Conservation (phyloP, 2,113 vertebrate genomes). For the Pseudorhombus dupliciocellatus region DNA sequence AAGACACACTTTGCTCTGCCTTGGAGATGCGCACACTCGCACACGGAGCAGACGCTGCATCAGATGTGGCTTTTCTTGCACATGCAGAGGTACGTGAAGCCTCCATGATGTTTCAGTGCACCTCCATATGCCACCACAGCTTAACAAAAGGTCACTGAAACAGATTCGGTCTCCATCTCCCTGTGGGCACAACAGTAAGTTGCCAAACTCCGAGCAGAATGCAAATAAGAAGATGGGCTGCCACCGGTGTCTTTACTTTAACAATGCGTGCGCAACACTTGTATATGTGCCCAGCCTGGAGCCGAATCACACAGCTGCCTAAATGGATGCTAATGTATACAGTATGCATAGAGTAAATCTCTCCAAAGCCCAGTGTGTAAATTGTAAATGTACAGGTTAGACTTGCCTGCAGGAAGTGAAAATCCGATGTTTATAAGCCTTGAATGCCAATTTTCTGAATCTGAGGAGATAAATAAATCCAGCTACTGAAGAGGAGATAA, state of each 20-base stretch:
- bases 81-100: slow-evolving; percentile 52
- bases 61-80: slow-evolving; percentile 20
- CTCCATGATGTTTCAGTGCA: slow-evolving; percentile 57
- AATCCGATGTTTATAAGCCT: slow-evolving; percentile 46
- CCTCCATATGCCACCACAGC: slow-evolving; percentile 62
- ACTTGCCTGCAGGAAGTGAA: slow-evolving; percentile 59
- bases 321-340: slow-evolving; percentile 69
- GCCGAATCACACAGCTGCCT: slow-evolving; percentile 50
- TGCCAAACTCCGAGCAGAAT: slow-evolving; percentile 52
- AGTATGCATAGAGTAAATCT: slow-evolving; percentile 44
- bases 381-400: slow-evolving; percentile 66
- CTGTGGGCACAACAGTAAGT: slow-evolving; percentile 52
- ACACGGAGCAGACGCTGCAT: slow-evolving; percentile 8
- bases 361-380: slow-evolving; percentile 42
- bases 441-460: slow-evolving; percentile 57
- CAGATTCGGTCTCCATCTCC: slow-evolving; percentile 69
- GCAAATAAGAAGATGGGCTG: slow-evolving; percentile 38
- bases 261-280: slow-evolving; percentile 47
- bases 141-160: slow-evolving; percentile 72
- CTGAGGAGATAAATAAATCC: slow-evolving; percentile 56
- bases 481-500: slow-evolving; percentile 39
- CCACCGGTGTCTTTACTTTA: slow-evolving; percentile 46
- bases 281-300: slow-evolving; percentile 43
- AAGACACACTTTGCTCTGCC: slow-evolving; percentile 41
- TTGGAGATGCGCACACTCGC: slow-evolving; percentile 28